phyloP scores from a whole-genome alignment of 2,888 invertebrate genomes.

The Candidula unifasciata region DNA sequence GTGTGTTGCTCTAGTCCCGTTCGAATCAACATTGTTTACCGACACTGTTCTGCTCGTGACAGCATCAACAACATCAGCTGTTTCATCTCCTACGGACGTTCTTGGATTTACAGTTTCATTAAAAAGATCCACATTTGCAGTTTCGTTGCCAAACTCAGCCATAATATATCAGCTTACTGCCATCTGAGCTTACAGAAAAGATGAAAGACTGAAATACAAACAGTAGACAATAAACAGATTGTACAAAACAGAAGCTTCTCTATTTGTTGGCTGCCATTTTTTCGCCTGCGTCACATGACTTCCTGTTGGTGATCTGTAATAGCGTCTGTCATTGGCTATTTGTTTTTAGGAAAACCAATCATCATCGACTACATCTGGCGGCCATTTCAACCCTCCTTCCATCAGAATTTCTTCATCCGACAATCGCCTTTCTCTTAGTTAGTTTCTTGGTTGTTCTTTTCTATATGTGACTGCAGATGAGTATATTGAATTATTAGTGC shows the following conservation, averaged over 20 bases:
- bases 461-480: too few species aligned
- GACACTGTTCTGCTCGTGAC: not conserved
- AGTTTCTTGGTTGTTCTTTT: too few species aligned
- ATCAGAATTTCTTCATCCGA: too few species aligned
- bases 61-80: conserved; percentile 22
- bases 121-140: conserved; percentile 20
- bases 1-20: not conserved
- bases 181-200: conserved; percentile 18
- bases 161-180: conserved; percentile 26
- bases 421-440: too few species aligned
- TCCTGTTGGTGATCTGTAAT: conserved; percentile 51
- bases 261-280: conserved; percentile 55
- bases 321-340: conserved; percentile 49
- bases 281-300: conserved; percentile 59
- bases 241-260: conserved; percentile 11
- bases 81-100: conserved; percentile 2
- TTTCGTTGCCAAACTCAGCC: conserved; percentile 37
- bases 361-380: conserved; percentile 52
- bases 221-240: not conserved
- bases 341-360: conserved; percentile 48
- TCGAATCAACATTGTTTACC: conserved; percentile 34
- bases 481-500: too few species aligned
- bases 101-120: conserved; percentile 29
- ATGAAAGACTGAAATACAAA: conserved; percentile 3
- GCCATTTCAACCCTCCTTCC: conserved; percentile 53